phyloP scores from a whole-genome alignment of 2,113 vertebrate genomes.

The Ciconia stormi region DNA sequence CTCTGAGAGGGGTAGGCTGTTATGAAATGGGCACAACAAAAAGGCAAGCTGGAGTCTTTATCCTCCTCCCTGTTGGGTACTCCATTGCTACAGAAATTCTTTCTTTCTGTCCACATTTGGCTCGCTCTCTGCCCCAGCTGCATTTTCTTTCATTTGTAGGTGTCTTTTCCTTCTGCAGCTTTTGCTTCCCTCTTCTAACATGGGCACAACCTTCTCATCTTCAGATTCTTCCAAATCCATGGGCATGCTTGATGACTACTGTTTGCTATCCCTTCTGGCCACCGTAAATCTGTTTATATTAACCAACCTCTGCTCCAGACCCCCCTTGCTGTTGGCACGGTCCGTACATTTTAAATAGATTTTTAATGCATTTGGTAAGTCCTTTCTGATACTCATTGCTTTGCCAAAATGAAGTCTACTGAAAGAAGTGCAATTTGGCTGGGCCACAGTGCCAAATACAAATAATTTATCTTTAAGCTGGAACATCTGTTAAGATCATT shows the following conservation, averaged over 20 bases:
- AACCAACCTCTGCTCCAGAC: background rate
- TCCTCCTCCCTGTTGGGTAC: background rate
- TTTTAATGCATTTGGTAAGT: background rate
- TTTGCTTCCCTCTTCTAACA: background rate
- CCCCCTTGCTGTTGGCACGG: background rate
- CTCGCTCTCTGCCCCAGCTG: background rate
- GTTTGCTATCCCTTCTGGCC: constrained; percentile 5
- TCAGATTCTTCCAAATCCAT: background rate
- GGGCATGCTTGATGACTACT: background rate
- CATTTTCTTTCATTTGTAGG: background rate
- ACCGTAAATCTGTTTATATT: background rate
- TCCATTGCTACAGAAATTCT: background rate
- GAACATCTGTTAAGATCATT: constrained; percentile 36
- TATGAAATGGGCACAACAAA: background rate
- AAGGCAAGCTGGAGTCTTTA: background rate
- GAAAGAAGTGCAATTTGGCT: constrained; percentile 50
- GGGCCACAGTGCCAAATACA: background rate
- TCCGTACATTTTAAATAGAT: constrained; percentile 3
- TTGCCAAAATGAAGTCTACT: constrained; percentile 38
- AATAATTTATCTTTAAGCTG: constrained; percentile 40
- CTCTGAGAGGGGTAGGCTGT: background rate
- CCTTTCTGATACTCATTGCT: background rate
- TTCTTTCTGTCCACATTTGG: background rate
- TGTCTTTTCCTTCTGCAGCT: background rate
- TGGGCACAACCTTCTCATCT: background rate